Conservation (phyloP, 2,888 invertebrate species). For the Nectonema munidae region DNA sequence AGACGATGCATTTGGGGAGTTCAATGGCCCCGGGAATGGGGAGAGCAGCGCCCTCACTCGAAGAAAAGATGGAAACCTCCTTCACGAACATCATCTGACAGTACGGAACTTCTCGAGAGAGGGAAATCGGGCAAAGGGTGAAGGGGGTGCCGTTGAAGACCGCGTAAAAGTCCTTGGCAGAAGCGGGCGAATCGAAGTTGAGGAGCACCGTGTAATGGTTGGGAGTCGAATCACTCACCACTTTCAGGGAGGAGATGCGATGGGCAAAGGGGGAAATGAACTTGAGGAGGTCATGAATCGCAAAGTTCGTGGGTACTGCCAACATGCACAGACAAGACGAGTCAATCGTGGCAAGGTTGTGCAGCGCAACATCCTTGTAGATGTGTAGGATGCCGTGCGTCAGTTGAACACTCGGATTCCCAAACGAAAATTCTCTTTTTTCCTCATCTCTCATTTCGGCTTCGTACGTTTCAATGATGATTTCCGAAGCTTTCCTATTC, state of each 20-base stretch:
- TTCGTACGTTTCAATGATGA: too few species aligned
- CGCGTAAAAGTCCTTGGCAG: conserved; percentile 60
- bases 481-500: too few species aligned
- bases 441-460: too few species aligned
- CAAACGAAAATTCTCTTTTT: conserved; percentile 40
- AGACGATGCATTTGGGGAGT: conserved; percentile 78
- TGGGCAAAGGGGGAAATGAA: conserved; percentile 52
- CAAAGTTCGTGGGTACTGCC: conserved; percentile 55
- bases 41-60: too few species aligned
- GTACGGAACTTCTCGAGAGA: conserved; percentile 79
- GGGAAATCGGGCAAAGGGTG: conserved; percentile 59
- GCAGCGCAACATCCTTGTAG: conserved; percentile 63
- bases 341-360: background rate
- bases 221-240: conserved; percentile 49
- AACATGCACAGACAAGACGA: conserved; percentile 36
- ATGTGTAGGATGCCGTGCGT: conserved; percentile 82
- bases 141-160: conserved; percentile 67
- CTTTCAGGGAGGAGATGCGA: conserved; percentile 55
- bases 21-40: conserved; percentile 48
- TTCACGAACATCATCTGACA: conserved; percentile 51
- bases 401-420: conserved; percentile 80
- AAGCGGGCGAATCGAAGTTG: conserved; percentile 38
- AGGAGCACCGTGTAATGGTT: conserved; percentile 90
- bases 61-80: conserved; percentile 19
- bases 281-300: conserved; percentile 59